Evolutionary conservation across 2,888 invertebrate species (phyloP).

Genomic region (Tenthredo amoena): DNA sequence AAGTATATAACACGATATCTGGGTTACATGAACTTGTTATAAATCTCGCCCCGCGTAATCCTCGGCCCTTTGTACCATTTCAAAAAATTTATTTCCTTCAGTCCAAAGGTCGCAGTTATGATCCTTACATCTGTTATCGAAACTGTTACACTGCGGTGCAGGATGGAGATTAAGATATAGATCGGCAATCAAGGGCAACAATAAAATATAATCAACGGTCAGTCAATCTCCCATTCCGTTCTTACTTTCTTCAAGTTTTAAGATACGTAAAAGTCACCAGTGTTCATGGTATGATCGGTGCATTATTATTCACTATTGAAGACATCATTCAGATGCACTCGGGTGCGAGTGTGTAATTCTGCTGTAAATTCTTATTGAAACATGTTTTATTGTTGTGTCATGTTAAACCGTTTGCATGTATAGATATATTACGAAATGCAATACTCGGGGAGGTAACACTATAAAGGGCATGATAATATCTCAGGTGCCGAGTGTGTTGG

Average conservation of each 20-base stretch:
- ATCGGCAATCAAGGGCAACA: not conserved
- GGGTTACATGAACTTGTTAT: conserved; percentile 65
- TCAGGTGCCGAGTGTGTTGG: not conserved
- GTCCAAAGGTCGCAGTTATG: not conserved
- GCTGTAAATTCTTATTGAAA: not conserved
- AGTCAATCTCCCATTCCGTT: not conserved
- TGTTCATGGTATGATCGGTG: not conserved
- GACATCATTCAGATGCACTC: not conserved
- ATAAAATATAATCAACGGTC: too few relatives aligned
- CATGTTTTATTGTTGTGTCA: not conserved
- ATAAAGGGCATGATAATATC: conserved; percentile 17
- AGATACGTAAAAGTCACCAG: not conserved
- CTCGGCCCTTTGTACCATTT: conserved; percentile 11
- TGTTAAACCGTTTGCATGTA: not conserved
- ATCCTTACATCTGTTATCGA: not conserved
- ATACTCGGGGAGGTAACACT: not conserved
- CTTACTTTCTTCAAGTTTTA: conserved; percentile 1
- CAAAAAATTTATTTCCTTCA: not conserved
- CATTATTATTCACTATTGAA: not conserved
- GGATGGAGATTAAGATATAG: not conserved
- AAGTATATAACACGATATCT: conserved; percentile 66
- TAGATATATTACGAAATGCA: not conserved
- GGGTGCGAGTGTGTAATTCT: not conserved
- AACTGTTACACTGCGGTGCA: not conserved
- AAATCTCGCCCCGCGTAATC: conserved; percentile 24